These are phyloP conservation scores for Cacoxenus indagator DNA, from an alignment of 2,888 invertebrate genomes.

Conservation along the genomic window DNA sequence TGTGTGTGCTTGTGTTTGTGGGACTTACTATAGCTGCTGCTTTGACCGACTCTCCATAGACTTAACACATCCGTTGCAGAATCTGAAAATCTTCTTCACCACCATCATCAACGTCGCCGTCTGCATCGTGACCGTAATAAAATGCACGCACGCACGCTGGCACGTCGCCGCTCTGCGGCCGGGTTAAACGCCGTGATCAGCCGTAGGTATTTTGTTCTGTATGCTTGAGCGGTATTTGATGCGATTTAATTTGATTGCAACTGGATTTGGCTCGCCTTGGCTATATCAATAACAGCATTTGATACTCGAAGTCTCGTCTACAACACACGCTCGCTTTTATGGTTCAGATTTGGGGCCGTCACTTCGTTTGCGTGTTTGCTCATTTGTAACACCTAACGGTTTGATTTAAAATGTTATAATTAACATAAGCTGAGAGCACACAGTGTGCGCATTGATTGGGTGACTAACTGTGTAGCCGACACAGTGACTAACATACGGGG, in stretches of 20 bases:
- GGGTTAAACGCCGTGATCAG: conserved; percentile 8
- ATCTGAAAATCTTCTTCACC: conserved; percentile 14
- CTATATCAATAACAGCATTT: too few relatives aligned
- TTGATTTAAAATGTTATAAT: conserved; percentile 52
- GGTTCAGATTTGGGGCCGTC: conserved; percentile 14
- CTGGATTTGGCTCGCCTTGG: not conserved
- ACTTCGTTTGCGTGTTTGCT: conserved; percentile 28
- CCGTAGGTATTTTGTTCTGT: not conserved
- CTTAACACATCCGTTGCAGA: conserved; percentile 21
- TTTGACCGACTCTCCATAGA: conserved; percentile 3
- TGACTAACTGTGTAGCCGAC: not conserved
- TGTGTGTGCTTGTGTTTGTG: not conserved
- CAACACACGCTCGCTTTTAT: not conserved
- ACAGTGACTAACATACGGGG: too few relatives aligned
- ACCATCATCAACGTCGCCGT: not conserved
- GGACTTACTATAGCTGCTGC: not conserved
- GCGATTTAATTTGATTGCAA: not conserved
- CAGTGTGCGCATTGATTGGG: conserved; percentile 37
- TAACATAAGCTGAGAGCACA: conserved; percentile 44
- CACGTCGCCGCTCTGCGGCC: not conserved
- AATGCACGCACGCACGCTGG: conserved; percentile 54
- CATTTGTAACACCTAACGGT: conserved; percentile 57
- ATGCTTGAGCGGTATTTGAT: not conserved
- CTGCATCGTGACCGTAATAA: conserved; percentile 45
- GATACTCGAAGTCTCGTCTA: too few relatives aligned